Base-by-base conservation (phyloP, 2,797 vertebrate genomes). In the Chelon auratus region DNA sequence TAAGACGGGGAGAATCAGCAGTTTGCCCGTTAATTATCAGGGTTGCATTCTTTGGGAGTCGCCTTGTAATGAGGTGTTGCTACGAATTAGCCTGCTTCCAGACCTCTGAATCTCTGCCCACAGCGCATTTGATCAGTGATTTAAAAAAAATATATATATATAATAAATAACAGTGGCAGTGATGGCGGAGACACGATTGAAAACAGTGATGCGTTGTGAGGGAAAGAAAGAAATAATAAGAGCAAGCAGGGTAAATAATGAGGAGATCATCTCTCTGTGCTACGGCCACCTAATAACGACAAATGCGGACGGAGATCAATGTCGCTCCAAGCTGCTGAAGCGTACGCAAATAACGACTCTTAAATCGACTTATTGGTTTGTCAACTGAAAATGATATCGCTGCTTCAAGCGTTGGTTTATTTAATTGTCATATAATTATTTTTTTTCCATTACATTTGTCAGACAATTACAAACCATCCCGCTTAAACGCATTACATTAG, bases 21-120 rank as follows among this genome's bases (percentile, higher is more conserved):
- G 22, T 78, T 68, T 72, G 70, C 9, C 50, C 59, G 51, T 53
- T 72, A 66, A 77, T 68, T 59, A 60, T 33, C 60, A 58, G 47
- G 37, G 56, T 33, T 45, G 24, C 20, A 62, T 43, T 68, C 55
- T 68, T 26, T 26, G 1, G 72, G 51, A 75, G 56, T 33, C 65
- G 48, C 55, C 33, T 50, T 40, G 39, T 75, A 75, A 75, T 47
- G 57, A 75, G 62, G 30, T 65, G 26, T 39, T 57, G 52, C 37
- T 45, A 22, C 26, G 24, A 33, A 52, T 59, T 56, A 52, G 50
- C 54, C 60, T 59, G 56, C 59, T 22, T 43, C 26, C 47, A 62
- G 59, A 75, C 67, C 62, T 58, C 26, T 47, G 39, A 71, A 47
- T 62, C 52, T 30, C 52, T 39, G 26, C 39, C 58, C 45, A 56